Conservation (phyloP, 2,888 invertebrate species). For the Schizaphis graminum region DNA sequence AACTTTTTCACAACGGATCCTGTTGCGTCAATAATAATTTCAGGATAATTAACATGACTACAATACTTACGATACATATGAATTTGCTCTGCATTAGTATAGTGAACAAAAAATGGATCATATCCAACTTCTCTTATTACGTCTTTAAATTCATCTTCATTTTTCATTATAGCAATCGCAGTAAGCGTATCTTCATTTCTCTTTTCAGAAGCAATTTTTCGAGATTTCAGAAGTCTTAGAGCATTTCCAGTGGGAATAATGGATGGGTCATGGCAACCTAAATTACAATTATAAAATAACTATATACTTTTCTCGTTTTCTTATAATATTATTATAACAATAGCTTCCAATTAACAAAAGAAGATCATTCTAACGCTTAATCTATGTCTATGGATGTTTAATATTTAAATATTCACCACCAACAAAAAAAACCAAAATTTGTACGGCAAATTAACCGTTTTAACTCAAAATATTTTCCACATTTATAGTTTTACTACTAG, state of each 20-base stretch:
- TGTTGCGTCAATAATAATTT: constrained; percentile 11
- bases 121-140: background rate
- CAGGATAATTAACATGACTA: background rate
- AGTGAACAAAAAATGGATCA: background rate
- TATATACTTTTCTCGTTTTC: too few relatives aligned
- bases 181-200: background rate
- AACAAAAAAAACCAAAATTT: too few relatives aligned
- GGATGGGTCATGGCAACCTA: background rate
- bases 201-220: background rate
- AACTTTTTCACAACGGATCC: background rate
- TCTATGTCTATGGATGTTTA: too few relatives aligned
- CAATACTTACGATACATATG: constrained; percentile 16
- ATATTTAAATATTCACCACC: too few relatives aligned
- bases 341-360: too few relatives aligned
- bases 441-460: too few relatives aligned
- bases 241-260: constrained; percentile 21
- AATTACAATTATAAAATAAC: too few relatives aligned
- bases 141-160: background rate
- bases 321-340: too few relatives aligned
- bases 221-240: background rate
- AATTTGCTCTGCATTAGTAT: background rate
- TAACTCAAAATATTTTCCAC: too few relatives aligned
- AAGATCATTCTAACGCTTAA: too few relatives aligned
- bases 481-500: too few relatives aligned
- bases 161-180: background rate